Evolutionary conservation across 1,140 invertebrate species (phyloP), one percentile per base, ranked within the genome.

Genomic region (Heliconius nattereri): DNA sequence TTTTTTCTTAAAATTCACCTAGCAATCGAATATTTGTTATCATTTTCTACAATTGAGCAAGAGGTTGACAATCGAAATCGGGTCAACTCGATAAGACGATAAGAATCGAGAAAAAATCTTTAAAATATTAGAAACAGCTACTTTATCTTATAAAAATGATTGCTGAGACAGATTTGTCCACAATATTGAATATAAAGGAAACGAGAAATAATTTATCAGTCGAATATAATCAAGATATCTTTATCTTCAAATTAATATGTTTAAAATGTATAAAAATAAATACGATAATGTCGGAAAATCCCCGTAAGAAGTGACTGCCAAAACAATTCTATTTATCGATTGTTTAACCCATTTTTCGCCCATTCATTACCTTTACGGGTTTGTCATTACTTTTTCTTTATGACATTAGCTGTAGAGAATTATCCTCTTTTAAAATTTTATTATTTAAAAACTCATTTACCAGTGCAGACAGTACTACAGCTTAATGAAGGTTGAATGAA

Each of bases 31-130:
- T 75, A 72, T 71, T 49, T 72, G 79, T 87, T 90, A 90, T 91
- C 87, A 76, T 29, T 52, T 79, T 85, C 88, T 89, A 88, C 83
- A 84, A 86, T 85, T 89, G 83, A 85, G 83, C 84, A 86, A 85
- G 84, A 81, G 88, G 83, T 85, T 85, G 84, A 85, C 71, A 45
- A 85, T 88, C 70, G 79, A 86, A 91, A 91, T 90, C 86, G 82
- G 90, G 91, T 92, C 90, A 90, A 88, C 82, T 86, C 79, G 89
- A 90, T 90, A 72, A 71, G 49, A 40, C 79, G 88, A 90, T 90
- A 72, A 71, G 49, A 77, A 84, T 74, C 75, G 84, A 35, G 32
- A 88, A 85, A 66, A 26, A 66, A 84, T 77, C 79, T 81, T 86
- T 85, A 66, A 66, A 26, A 66, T 76, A 80, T 81, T 81, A 40